Percentiles rank a stretch among this genome's conserved stretches.
phyloP scores from a whole-genome alignment of 1,140 invertebrate genomes.

The Sinonovacula constricta region DNA sequence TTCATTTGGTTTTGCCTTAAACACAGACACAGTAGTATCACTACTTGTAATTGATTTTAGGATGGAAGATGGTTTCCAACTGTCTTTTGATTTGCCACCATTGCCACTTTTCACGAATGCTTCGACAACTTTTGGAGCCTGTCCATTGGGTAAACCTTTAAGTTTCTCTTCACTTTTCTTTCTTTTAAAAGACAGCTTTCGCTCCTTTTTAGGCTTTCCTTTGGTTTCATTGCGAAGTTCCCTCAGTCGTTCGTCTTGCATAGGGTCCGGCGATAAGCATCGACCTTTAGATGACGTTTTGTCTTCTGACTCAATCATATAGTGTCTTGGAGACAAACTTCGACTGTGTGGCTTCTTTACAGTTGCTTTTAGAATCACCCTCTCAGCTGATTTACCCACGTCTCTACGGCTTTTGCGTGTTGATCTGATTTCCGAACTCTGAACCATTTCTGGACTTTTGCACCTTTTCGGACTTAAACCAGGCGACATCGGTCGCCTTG shows the following conservation, averaged over 20 bases:
- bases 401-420: slow-evolving; percentile 12
- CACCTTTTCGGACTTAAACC: too few relatives aligned
- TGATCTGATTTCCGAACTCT: background rate
- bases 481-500: too few relatives aligned
- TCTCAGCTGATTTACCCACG: too few relatives aligned
- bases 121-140: slow-evolving; percentile 23
- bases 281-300: background rate
- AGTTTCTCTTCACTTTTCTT: slow-evolving; percentile 38
- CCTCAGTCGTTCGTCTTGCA: slow-evolving; percentile 36
- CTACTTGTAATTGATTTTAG: slow-evolving; percentile 59
- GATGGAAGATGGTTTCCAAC: slow-evolving; percentile 58
- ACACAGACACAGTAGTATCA: slow-evolving; percentile 60
- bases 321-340: background rate
- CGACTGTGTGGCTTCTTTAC: background rate
- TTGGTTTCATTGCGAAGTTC: slow-evolving; percentile 43
- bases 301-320: background rate
- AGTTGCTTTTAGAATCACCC: background rate
- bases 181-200: slow-evolving; percentile 42
- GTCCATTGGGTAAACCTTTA: too few relatives aligned
- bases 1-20: slow-evolving; percentile 57
- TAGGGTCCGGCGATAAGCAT: slow-evolving; percentile 44
- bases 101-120: slow-evolving; percentile 46
- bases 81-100: slow-evolving; percentile 56
- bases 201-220: slow-evolving; percentile 30
- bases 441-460: background rate